A percentile compares a stretch with the other conserved stretches of the same genome.
Conservation (phyloP, 2,797 vertebrate genomes). For the Morus bassanus region DNA sequence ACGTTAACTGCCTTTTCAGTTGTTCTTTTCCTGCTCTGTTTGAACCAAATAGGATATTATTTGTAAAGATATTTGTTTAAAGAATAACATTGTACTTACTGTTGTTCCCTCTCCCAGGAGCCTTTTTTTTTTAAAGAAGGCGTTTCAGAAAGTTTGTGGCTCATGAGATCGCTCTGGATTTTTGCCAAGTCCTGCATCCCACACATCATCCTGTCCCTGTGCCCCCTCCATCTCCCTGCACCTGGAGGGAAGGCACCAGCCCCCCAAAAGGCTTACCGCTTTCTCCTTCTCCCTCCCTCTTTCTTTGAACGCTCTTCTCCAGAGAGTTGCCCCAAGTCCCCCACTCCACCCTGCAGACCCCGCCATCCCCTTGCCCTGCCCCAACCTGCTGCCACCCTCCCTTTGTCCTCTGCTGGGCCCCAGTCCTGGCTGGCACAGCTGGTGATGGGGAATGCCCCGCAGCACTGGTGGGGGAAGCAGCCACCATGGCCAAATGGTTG, state of each 20-base stretch:
- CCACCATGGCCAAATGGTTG: rapidly evolving
- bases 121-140: neutral
- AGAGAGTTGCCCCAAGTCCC: rapidly evolving
- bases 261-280: neutral
- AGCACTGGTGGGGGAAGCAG: rapidly evolving
- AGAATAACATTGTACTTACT: constrained; percentile 20
- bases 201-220: neutral
- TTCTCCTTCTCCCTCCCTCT: neutral
- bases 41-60: constrained; percentile 71
- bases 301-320: neutral
- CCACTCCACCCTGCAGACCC: neutral
- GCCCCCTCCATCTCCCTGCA: neutral
- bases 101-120: neutral
- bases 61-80: constrained; percentile 70
- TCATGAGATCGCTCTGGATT: neutral
- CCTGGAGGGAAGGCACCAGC: neutral
- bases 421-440: rapidly evolving
- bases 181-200: neutral
- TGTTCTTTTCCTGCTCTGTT: constrained; percentile 67
- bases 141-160: neutral
- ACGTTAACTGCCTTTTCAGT: constrained; percentile 66
- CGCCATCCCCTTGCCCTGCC: rapidly evolving
- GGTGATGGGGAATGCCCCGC: neutral
- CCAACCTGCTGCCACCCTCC: neutral
- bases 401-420: neutral